A percentile compares a stretch with the other conserved stretches of the same genome.
These are phyloP conservation scores for Oreocharis arfaki DNA, from an alignment of 2,113 vertebrate species.

Conservation along the genomic window DNA sequence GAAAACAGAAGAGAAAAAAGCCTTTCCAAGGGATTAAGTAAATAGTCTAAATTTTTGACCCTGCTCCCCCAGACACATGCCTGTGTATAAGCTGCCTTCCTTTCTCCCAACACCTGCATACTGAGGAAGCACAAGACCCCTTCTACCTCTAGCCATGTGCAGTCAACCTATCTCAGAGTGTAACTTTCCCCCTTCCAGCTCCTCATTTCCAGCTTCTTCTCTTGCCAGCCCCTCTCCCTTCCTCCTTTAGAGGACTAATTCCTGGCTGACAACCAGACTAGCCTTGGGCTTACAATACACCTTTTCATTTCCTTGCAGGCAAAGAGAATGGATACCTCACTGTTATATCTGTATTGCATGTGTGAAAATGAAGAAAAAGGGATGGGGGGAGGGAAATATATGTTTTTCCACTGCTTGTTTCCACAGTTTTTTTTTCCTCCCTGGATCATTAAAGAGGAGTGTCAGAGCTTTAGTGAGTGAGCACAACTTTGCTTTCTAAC, in stretches of 20 bases:
- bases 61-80: conserved; percentile 58
- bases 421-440: background rate
- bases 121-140: conserved; percentile 37
- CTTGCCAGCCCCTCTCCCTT: background rate
- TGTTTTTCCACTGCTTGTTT: background rate
- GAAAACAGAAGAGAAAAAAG: conserved; percentile 70
- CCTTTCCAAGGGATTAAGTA: conserved; percentile 75
- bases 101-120: conserved; percentile 35
- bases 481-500: background rate
- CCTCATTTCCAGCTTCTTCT: background rate
- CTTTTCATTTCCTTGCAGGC: conserved; percentile 70
- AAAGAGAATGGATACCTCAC: conserved; percentile 55
- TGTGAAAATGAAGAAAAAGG: background rate
- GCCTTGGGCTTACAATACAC: conserved; percentile 46
- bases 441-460: background rate
- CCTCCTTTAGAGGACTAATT: conserved; percentile 55
- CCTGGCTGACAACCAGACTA: conserved; percentile 69
- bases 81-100: conserved; percentile 19
- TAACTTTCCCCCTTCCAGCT: conserved; percentile 1
- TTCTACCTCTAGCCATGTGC: background rate
- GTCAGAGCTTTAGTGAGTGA: background rate
- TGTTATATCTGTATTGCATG: background rate
- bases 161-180: background rate
- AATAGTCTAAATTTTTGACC: conserved; percentile 75
- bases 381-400: background rate